phyloP scores from a whole-genome alignment of 2,888 invertebrate species.

The Caenorhabditis afra region DNA sequence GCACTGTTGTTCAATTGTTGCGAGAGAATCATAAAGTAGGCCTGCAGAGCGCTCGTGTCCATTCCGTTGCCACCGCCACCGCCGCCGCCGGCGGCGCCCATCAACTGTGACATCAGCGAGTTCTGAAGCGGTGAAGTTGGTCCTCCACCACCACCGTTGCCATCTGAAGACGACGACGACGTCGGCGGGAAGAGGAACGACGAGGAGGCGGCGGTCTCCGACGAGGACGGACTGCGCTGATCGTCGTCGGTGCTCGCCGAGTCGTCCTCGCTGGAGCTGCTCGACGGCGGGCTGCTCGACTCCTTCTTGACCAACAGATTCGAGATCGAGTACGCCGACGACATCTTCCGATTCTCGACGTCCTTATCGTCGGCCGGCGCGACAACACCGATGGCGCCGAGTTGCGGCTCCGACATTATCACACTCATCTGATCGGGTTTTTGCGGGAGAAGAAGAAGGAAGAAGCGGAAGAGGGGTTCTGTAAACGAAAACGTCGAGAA shows the following conservation, averaged over 20 bases:
- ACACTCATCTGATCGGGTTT: slow-evolving; percentile 21
- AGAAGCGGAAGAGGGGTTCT: slow-evolving; percentile 2
- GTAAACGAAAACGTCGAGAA: too few species aligned
- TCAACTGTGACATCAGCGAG: not conserved
- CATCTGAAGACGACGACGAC: slow-evolving; percentile 14
- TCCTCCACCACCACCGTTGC: not conserved
- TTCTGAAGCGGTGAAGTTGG: too few species aligned
- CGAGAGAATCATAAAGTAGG: slow-evolving; percentile 60
- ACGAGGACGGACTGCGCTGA: slow-evolving; percentile 37
- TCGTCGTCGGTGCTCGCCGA: slow-evolving; percentile 63
- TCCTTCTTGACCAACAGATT: slow-evolving; percentile 56
- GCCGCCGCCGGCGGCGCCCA: too few species aligned
- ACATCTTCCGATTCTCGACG: slow-evolving; percentile 35
- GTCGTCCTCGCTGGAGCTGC: slow-evolving; percentile 61
- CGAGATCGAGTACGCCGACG: slow-evolving; percentile 57
- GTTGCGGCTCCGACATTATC: slow-evolving; percentile 32
- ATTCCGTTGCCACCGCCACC: slow-evolving; percentile 1
- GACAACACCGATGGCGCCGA: slow-evolving; percentile 10
- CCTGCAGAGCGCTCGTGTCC: slow-evolving; percentile 44
- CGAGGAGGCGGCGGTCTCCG: slow-evolving; percentile 20
- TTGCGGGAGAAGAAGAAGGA: not conserved
- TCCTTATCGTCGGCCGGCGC: slow-evolving; percentile 19
- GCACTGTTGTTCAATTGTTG: slow-evolving; percentile 60
- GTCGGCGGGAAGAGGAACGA: slow-evolving; percentile 51
- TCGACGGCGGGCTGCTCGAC: slow-evolving; percentile 15